These are phyloP conservation scores for Apeira syringaria DNA, from an alignment of 2,888 invertebrate species.

Conservation along the genomic window DNA sequence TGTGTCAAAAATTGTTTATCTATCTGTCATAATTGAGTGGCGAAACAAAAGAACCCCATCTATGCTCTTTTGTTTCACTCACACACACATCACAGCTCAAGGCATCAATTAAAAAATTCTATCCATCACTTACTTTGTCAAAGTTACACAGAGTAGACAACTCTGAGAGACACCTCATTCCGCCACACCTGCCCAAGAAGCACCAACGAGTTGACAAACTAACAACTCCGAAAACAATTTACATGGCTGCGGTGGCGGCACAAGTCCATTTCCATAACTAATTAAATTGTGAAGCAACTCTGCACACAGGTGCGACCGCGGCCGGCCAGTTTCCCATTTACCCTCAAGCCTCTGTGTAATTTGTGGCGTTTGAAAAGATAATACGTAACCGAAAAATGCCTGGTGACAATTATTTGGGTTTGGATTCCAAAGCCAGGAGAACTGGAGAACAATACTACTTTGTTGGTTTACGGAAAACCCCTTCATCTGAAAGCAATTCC, in stretches of 20 bases:
- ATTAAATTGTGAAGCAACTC: constrained; percentile 56
- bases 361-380: constrained; percentile 14
- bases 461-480: too few relatives aligned
- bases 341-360: constrained; percentile 7
- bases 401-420: neutral
- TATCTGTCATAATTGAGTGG: too few relatives aligned
- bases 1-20: too few relatives aligned
- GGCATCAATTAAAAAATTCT: too few relatives aligned
- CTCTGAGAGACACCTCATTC: neutral
- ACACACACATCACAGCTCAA: too few relatives aligned
- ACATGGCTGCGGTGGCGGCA: constrained; percentile 39
- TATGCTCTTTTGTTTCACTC: too few relatives aligned
- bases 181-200: constrained; percentile 26
- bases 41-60: too few relatives aligned
- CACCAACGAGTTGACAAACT: constrained; percentile 35
- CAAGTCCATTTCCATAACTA: constrained; percentile 59
- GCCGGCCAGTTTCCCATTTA: constrained; percentile 5
- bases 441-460: too few relatives aligned
- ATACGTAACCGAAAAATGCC: constrained; percentile 1
- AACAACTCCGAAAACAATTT: constrained; percentile 50
- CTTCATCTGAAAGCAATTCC: too few relatives aligned
- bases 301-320: constrained; percentile 47
- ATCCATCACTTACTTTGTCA: too few relatives aligned
- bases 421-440: too few relatives aligned
- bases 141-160: too few relatives aligned